These are phyloP conservation scores for Ophiodon elongatus DNA, from an alignment of 2,113 vertebrate genomes.

Conservation along the genomic window DNA sequence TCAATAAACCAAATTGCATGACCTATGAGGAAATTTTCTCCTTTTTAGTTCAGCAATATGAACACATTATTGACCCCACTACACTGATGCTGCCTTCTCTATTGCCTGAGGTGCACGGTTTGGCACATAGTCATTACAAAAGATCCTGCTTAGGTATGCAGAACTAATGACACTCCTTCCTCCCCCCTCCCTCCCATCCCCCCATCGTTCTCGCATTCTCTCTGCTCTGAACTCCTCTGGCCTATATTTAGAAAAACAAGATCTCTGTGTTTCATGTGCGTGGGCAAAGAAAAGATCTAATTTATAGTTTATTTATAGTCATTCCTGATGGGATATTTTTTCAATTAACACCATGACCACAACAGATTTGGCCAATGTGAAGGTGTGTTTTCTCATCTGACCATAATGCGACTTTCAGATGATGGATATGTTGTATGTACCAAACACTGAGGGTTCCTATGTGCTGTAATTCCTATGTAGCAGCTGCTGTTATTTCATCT, in stretches of 20 bases:
- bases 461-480: neutral
- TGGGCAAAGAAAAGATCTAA: neutral
- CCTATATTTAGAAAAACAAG: conserved; percentile 45
- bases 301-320: neutral
- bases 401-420: neutral
- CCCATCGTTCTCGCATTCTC: conserved; percentile 1
- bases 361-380: neutral
- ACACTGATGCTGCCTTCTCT: neutral
- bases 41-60: conserved; percentile 17
- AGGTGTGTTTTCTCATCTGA: neutral
- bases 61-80: conserved; percentile 51
- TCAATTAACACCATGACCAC: neutral
- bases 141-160: conserved; percentile 53
- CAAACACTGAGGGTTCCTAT: neutral
- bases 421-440: neutral
- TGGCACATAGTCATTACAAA: conserved; percentile 54
- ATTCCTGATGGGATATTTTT: neutral
- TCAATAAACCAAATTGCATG: conserved; percentile 7
- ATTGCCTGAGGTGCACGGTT: conserved; percentile 17
- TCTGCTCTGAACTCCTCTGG: conserved; percentile 29
- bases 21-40: conserved; percentile 7
- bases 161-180: conserved; percentile 56
- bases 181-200: neutral
- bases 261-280: neutral
- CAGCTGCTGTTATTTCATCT: conserved; percentile 29